A percentile compares a stretch with the other conserved stretches of the same genome.
These are phyloP conservation scores for Baronia brevicornis DNA, from an alignment of 2,888 invertebrate genomes.

Conservation along the genomic window DNA sequence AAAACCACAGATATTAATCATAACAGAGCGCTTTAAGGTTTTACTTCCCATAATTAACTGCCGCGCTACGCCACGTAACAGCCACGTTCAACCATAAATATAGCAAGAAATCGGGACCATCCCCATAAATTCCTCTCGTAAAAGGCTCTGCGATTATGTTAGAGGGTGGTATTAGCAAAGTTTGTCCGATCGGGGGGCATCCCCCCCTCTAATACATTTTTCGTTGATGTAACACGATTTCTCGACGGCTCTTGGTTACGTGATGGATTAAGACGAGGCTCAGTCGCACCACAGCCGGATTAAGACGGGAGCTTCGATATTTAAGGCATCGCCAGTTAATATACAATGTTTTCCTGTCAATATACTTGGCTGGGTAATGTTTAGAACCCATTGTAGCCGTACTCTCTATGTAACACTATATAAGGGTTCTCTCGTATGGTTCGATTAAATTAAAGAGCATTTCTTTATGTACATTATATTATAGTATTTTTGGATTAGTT, in stretches of 20 bases:
- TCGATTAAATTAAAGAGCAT: conserved; percentile 18
- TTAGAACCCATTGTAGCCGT: conserved; percentile 17
- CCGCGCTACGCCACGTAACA: conserved; percentile 58
- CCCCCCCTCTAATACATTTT: conserved; percentile 73
- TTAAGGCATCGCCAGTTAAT: conserved; percentile 65
- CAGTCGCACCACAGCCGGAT: conserved; percentile 64
- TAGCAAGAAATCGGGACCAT: conserved; percentile 72
- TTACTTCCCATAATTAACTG: conserved; percentile 64
- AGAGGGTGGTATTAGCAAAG: conserved; percentile 76
- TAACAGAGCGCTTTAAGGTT: conserved; percentile 29
- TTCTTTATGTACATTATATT: not conserved
- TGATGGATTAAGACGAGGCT: conserved; percentile 74
- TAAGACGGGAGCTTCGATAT: conserved; percentile 62
- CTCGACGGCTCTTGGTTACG: conserved; percentile 74
- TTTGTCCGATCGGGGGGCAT: conserved; percentile 66
- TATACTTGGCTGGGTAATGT: conserved; percentile 56
- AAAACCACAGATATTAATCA: too few species aligned
- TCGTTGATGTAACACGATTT: conserved; percentile 77
- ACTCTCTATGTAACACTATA: conserved; percentile 8
- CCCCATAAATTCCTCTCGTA: conserved; percentile 75
- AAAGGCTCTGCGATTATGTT: conserved; percentile 75
- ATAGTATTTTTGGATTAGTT: too few species aligned
- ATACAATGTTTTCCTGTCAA: conserved; percentile 66
- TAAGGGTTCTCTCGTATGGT: conserved; percentile 14
- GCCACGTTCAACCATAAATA: conserved; percentile 68